These are phyloP conservation scores for Diachasma alloeum DNA, from an alignment of 1,140 invertebrate genomes.

Conservation along the genomic window DNA sequence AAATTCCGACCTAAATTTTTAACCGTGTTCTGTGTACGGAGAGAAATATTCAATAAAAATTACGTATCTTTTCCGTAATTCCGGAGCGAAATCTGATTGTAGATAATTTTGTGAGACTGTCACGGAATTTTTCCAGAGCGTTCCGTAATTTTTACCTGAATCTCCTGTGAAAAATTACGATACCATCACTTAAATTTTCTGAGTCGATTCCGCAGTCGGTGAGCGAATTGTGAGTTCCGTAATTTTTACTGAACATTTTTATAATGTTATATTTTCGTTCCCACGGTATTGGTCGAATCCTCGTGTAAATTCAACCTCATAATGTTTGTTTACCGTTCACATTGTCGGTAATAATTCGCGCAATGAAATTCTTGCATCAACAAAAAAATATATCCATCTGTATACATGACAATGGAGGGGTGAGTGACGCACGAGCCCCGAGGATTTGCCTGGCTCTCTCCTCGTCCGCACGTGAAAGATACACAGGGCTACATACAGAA, in stretches of 20 bases:
- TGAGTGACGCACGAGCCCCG: not conserved
- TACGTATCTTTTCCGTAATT: too few relatives aligned
- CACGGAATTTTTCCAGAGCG: too few relatives aligned
- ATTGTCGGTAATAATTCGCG: constrained; percentile 3
- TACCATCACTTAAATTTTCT: too few relatives aligned
- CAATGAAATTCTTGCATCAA: not conserved
- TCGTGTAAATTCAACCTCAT: not conserved
- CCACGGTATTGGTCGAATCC: not conserved
- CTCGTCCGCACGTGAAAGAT: not conserved
- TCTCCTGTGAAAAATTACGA: too few relatives aligned
- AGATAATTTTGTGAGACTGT: too few relatives aligned
- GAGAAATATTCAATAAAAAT: too few relatives aligned
- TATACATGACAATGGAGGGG: not conserved
- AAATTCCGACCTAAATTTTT: too few relatives aligned
- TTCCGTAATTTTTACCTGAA: too few relatives aligned
- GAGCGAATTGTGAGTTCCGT: too few relatives aligned
- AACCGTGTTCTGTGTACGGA: too few relatives aligned
- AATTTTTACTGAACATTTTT: not conserved
- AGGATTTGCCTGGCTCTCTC: not conserved
- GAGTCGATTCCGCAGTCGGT: too few relatives aligned
- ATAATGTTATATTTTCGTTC: not conserved
- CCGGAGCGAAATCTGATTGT: too few relatives aligned
- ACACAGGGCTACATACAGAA: not conserved
- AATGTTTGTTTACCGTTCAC: not conserved
- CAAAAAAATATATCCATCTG: not conserved